Evolutionary conservation across 1,140 invertebrate genomes (phyloP).

Genomic region (Nebria ingens): DNA sequence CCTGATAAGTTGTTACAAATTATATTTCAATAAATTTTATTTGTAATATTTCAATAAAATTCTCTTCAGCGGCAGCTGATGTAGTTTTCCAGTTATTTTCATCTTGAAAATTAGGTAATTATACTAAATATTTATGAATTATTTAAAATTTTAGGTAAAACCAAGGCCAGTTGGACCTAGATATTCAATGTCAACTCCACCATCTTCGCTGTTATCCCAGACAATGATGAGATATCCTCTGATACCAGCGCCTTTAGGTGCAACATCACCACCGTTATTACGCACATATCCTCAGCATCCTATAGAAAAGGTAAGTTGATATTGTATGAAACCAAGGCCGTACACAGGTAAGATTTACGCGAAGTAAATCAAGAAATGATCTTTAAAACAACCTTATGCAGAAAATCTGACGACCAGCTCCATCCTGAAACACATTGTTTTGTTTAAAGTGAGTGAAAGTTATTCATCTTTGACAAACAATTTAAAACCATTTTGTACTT

Average conservation of each 20-base stretch:
- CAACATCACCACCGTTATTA: constrained; percentile 27
- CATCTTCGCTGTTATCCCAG: constrained; percentile 11
- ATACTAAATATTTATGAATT: neutral
- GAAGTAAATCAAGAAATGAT: neutral
- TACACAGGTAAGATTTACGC: neutral
- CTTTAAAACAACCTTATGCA: neutral
- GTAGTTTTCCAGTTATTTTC: no score
- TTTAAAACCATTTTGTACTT: no score
- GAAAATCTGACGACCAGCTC: neutral
- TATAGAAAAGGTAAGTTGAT: constrained; percentile 16
- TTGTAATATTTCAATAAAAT: no score
- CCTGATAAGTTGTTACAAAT: no score
- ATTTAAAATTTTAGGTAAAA: neutral
- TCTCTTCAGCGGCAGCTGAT: no score
- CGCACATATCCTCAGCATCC: constrained; percentile 16
- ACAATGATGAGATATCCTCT: constrained; percentile 23
- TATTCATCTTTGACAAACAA: no score
- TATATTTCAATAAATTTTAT: no score
- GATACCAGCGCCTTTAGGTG: constrained; percentile 29
- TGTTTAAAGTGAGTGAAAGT: neutral
- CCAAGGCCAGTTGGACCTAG: neutral
- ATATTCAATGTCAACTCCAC: constrained; percentile 2
- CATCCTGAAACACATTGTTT: no score
- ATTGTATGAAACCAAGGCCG: neutral
- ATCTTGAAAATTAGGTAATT: constrained; percentile 6